phyloP scores from a whole-genome alignment of 2,888 invertebrate genomes.

The Sussaba pulchella region DNA sequence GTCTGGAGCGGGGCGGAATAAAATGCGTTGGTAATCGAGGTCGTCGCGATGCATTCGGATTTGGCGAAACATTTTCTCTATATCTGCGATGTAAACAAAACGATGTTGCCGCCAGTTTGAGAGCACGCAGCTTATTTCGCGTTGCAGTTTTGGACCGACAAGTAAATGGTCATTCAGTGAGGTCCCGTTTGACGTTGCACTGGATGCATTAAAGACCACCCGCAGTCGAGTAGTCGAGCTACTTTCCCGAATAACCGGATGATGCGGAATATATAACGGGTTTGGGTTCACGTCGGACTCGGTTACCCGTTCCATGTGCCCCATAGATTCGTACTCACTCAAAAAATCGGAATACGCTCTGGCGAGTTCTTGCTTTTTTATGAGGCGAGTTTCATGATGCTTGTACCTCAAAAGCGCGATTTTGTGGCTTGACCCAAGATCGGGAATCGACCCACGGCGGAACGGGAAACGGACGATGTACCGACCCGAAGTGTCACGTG shows the following conservation, averaged over 20 bases:
- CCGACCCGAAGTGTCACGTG: too few relatives aligned
- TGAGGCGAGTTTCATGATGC: too few relatives aligned
- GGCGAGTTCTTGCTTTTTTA: conserved; percentile 19
- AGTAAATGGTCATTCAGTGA: conserved; percentile 59
- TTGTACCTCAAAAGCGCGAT: conserved; percentile 71
- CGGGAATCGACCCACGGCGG: conserved; percentile 44
- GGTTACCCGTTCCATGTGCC: conserved; percentile 59
- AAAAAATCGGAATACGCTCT: conserved; percentile 61
- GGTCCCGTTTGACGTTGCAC: conserved; percentile 44
- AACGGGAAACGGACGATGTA: too few relatives aligned
- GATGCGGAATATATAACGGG: conserved; percentile 23
- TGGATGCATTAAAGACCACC: too few relatives aligned
- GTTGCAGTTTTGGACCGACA: conserved; percentile 50
- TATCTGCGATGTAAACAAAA: conserved; percentile 53
- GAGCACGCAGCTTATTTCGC: conserved; percentile 42
- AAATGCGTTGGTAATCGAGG: too few relatives aligned
- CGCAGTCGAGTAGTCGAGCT: too few relatives aligned
- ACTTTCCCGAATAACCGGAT: neutral
- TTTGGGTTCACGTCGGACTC: neutral
- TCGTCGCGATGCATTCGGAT: too few relatives aligned
- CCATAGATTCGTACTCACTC: conserved; percentile 56
- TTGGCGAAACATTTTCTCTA: conserved; percentile 58
- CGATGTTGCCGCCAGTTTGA: conserved; percentile 34
- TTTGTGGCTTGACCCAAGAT: conserved; percentile 66
- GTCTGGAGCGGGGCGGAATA: too few relatives aligned